phyloP scores from a whole-genome alignment of 2,888 invertebrate genomes.

The Gastracanthus pulcherrimus region DNA sequence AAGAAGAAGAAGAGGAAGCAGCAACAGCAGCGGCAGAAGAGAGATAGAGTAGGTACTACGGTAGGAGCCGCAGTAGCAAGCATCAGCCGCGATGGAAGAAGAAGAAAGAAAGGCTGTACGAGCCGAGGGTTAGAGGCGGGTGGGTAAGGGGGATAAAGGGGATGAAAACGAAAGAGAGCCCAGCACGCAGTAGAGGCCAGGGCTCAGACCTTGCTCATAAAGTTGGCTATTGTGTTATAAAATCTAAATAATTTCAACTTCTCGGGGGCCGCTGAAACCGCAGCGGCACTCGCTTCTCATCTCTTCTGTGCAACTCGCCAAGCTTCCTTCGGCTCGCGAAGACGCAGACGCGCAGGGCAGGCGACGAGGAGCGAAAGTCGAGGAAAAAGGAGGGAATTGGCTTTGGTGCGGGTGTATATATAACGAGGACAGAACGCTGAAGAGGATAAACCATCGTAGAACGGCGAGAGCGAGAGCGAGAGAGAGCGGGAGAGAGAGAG shows the following conservation, averaged over 20 bases:
- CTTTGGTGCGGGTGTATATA: background rate
- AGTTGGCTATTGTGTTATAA: conserved; percentile 76
- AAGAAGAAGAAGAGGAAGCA: conserved; percentile 7
- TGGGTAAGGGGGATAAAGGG: no score
- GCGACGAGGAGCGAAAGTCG: conserved; percentile 40
- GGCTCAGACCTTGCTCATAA: conserved; percentile 68
- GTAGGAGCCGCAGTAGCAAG: no score
- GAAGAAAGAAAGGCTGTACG: background rate
- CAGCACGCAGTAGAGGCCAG: conserved; percentile 43
- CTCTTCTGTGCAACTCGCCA: background rate
- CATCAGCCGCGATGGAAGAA: background rate
- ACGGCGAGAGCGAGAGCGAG: conserved; percentile 21
- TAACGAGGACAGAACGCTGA: conserved; percentile 9
- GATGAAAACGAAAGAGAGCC: conserved; percentile 20
- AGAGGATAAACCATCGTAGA: conserved; percentile 22
- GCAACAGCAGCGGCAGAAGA: background rate
- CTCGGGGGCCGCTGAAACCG: conserved; percentile 54
- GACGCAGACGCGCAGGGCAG: background rate
- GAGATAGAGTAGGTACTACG: no score
- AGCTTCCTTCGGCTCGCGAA: background rate
- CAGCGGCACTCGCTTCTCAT: background rate
- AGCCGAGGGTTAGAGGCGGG: no score
- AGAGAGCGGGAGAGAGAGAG: conserved; percentile 8
- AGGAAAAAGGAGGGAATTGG: conserved; percentile 58
- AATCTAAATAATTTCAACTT: conserved; percentile 76